Evolutionary conservation across 37 sponge, comb jelly and placozoan species (phyloP).

Genomic region (Ianthella basta): DNA sequence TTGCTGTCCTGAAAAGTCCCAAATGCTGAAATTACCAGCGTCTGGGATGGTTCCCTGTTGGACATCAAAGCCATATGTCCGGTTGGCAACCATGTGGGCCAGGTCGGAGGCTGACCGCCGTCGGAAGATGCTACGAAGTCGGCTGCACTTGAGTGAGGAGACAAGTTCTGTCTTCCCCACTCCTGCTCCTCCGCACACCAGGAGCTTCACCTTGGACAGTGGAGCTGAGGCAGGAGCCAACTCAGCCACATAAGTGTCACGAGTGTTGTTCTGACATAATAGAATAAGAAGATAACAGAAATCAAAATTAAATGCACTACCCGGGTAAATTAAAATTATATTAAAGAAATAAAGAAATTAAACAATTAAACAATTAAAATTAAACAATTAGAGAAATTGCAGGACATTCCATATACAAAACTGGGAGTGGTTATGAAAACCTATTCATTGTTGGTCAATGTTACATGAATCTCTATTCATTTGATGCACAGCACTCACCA

Average conservation of each 20-base stretch:
- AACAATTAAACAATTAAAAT: too few species aligned
- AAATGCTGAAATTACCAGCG: slow-evolving; percentile 81
- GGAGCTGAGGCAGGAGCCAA: slow-evolving; percentile 51
- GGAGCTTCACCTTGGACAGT: slow-evolving; percentile 61
- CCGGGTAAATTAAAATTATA: neutral
- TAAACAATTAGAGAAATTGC: too few species aligned
- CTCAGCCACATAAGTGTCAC: slow-evolving; percentile 64
- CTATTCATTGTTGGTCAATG: too few species aligned
- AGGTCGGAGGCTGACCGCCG: slow-evolving; percentile 53
- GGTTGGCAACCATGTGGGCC: slow-evolving; percentile 30
- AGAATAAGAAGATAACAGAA: neutral
- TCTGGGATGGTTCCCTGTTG: slow-evolving; percentile 54
- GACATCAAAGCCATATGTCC: slow-evolving; percentile 69
- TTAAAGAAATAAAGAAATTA: too few species aligned
- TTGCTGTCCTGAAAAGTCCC: slow-evolving; percentile 87
- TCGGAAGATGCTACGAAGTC: slow-evolving; percentile 66
- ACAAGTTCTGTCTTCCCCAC: slow-evolving; percentile 90
- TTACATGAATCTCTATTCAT: neutral
- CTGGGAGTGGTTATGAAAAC: too few species aligned
- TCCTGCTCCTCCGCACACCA: slow-evolving; percentile 81
- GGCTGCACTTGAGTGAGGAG: slow-evolving; percentile 66
- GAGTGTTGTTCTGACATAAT: slow-evolving; percentile 36
- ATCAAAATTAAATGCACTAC: neutral
- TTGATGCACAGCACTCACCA: slow-evolving; percentile 34
- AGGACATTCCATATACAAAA: too few species aligned